Evolutionary conservation across 2,888 invertebrate genomes (phyloP), one percentile per base, ranked within the genome.

Genomic region (Euphydryas editha): DNA sequence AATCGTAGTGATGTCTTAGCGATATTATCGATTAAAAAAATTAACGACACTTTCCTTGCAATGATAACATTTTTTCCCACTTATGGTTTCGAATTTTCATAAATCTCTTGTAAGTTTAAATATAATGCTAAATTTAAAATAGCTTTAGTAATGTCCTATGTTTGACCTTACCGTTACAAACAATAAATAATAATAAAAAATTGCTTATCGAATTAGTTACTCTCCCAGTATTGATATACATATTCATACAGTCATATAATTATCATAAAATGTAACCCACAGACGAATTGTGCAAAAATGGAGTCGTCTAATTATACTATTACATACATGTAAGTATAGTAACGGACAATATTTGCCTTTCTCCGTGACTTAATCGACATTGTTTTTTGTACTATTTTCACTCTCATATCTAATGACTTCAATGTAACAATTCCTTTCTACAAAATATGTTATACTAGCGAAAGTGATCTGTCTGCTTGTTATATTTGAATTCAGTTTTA

Each of bases 1-100:
- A 54, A 63, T 69, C 54, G 24, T 63, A 67, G 69, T 57, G 69
- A 58, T 58, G 69, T 63, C 18, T 30, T 20, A 20, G 42, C 17
- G 21, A 8, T 13, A 51, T 6, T 37, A 62, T 62, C 62, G 62
- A 60, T 18, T 30, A n/a, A 24, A 30, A 30, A 30, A 7, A 30
- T 30, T 30, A 7, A n/a, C n/a, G n/a, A n/a, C n/a, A n/a, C n/a
- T n/a, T n/a, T n/a, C n/a, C n/a, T n/a, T n/a, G n/a, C n/a, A n/a
- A n/a, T n/a, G n/a, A n/a, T n/a, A n/a, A n/a, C n/a, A n/a, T n/a
- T n/a, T n/a, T n/a, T n/a, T n/a, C n/a, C n/a, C n/a, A 8, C 30
- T 30, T 4, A 4, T 30, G 30, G 1, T 30, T 30, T 30, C 30
- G 30, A 30, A n/a, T n/a, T n/a, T n/a, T n/a, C n/a, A n/a, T n/a